Evolutionary conservation across 1,140 invertebrate species (phyloP), one percentile per base, ranked within the genome.

Genomic region (Papilio polytes): DNA sequence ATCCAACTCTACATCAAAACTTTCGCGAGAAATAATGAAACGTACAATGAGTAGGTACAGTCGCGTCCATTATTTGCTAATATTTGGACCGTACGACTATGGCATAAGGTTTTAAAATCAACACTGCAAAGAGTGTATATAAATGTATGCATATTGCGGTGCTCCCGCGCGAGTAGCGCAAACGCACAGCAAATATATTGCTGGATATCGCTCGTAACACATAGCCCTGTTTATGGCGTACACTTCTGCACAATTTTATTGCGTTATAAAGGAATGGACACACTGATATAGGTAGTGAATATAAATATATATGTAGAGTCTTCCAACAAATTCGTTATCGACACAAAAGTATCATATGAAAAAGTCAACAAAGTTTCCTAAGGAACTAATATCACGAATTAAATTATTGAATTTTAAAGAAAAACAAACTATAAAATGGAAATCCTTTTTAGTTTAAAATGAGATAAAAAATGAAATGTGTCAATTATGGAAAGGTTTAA

Each of bases 221-320:
- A 87, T 86, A 81, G 83, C 83, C 82, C 79, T 85, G 80, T 88
- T 90, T 90, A 86, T 89, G 84, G 80, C 76, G 74, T 82, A 82
- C 84, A 79, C 81, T 74, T 83, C 79, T 82, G 82, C 81, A 81
- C 85, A 83, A 83, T 85, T 90, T 90, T 90, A 89, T 91, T 86
- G 85, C 85, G 12, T 22, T 31, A 41, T 82, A 63, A 83, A 72
- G 83, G 51, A 36, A 78, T 6, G 59, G 20, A 53, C 73, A 80
- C 83, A 83, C 74, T 78, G 26, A 41, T 41, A 59, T 48, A 26
- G 26, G 26, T 26, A 8, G 15, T 73, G 12, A 31, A 15, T 70
- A 70, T 36, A 7, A 70, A 3, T 2, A 15, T 31, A 4, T 36
- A 31, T 36, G 31, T 70, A 13, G 59, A 59, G 9, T 70, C 26